Evolutionary conservation across 2,797 vertebrate species (phyloP), one percentile per base, ranked within the genome.

Genomic region (Danio albolineatus): DNA sequence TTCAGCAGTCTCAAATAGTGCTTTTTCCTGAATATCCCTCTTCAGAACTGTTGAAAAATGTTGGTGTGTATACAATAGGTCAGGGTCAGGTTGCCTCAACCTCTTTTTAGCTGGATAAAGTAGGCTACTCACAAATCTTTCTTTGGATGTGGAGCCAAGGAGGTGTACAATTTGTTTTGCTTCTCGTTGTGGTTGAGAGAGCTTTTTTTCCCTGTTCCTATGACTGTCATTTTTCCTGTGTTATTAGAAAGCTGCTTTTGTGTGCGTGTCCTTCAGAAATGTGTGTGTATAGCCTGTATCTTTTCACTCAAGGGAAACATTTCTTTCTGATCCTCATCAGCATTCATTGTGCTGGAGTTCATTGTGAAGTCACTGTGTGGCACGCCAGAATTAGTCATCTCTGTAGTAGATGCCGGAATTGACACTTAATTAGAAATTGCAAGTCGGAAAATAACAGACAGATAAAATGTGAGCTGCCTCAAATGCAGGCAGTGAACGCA

Each of bases 1-100:
- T 67, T 60, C 8, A 60, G 57, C 16, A 9, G 8, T 41, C 66
- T 66, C 46, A 44, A 38, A 66, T 71, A 19, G 0, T 14, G 61
- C 48, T 66, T 83, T 54, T 9, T 80, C 76, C 48, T 56, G 71
- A 72, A 60, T 46, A 75, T 60, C 77, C 77, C 17, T 67, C 61
- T 38, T 79, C 57, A 69, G 57, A 71, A 80, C 64, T 46, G 72
- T 65, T 53, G 36, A 76, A 78, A 78, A 17, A 19, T 49, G 7
- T 9, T 70, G 60, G 75, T 87, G 82, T 85, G 83, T 87, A 87
- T 91, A 21, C 17, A 14, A 84, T 92, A 85, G 90, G 90, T 92
- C 91, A 89, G 89, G 90, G 86, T 88, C 87, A 86, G 65, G 62
- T 65, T 84, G 83, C 85, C 82, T 80, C 82, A 2, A 4, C n/a